Evolutionary conservation across 2,113 vertebrate species (phyloP), one percentile per base, ranked within the genome.

Genomic region (Petrocephalus microphthalmus): DNA sequence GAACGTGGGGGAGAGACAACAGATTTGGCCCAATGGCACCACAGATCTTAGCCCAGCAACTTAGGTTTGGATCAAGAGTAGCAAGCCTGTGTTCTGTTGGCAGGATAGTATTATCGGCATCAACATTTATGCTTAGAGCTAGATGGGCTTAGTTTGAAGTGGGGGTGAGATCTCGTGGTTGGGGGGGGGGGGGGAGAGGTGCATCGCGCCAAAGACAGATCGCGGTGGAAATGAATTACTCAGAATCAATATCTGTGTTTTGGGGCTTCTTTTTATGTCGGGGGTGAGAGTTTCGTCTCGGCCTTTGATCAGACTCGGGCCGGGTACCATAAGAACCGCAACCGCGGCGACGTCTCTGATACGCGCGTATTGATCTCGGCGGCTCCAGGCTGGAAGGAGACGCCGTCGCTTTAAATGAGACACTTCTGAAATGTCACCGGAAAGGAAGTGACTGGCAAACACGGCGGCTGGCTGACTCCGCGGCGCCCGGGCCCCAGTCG

Each of bases 191-290:
- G 20, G 19, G 2, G 20, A 51, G 42, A 13, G 20, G 42, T n/a
- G 10, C 57, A 29, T 71, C 22, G 20, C 42, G 85, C 47, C 22
- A 45, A 22, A 86, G 85, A 86, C 54, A 13, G 20, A 86, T 86
- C 25, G 29, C 20, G 56, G 42, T 15, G 87, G 17, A 74, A 87
- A 81, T 87, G 47, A 78, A 87, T 87, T 74, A 74, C 49, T 67
- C 47, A 53, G 11, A 52, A 78, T 87, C 87, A 52, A 54, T 74
- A 37, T 54, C 11, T 87, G 25, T 29, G 11, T 51, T 60, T 87
- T 47, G 22, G 49, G 29, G 54, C 20, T 64, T 45, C 54, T n/a
- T 45, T 60, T 45, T 45, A 60, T 29, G 20, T 64, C 11, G 85
- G 33, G 37, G 37, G 29, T 25, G 33, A 11, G 57, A 19, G 85